phyloP scores from a whole-genome alignment of 2,113 vertebrate genomes.

The Coptodon bakossiorum region DNA sequence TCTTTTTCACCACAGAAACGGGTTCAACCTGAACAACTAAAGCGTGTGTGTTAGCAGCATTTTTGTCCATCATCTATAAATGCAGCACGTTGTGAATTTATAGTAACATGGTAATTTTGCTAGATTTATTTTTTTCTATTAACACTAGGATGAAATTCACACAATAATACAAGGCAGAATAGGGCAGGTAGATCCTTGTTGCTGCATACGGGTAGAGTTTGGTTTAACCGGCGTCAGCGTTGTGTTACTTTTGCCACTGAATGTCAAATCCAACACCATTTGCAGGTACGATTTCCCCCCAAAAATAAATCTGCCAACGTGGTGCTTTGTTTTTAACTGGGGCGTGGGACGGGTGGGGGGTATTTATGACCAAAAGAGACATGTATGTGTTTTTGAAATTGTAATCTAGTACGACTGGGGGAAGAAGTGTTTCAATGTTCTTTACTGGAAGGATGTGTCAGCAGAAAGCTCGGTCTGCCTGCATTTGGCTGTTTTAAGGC shows the following conservation, averaged over 20 bases:
- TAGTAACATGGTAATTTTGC: neutral
- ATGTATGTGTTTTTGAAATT: slow-evolving; percentile 58
- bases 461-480: slow-evolving; percentile 45
- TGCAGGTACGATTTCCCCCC: slow-evolving; percentile 39
- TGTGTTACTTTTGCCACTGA: slow-evolving; percentile 66
- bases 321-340: slow-evolving; percentile 75
- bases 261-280: slow-evolving; percentile 57
- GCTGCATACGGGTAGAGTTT: slow-evolving; percentile 67
- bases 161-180: slow-evolving; percentile 54
- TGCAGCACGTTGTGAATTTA: neutral
- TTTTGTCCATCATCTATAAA: neutral
- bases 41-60: neutral
- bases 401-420: neutral
- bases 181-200: slow-evolving; percentile 41
- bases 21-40: neutral
- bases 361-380: slow-evolving; percentile 68
- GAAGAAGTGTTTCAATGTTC: slow-evolving; percentile 36
- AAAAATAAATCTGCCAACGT: slow-evolving; percentile 34
- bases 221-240: slow-evolving; percentile 52
- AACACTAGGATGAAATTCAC: slow-evolving; percentile 3
- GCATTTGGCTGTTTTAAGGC: slow-evolving; percentile 78
- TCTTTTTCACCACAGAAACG: neutral
- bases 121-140: neutral
- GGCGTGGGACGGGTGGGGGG: slow-evolving; percentile 18
- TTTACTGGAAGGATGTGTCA: slow-evolving; percentile 25